Percentiles rank a stretch among this genome's conserved stretches.
Conservation (phyloP, 1,140 invertebrate genomes). For the Trichoplusia ni region DNA sequence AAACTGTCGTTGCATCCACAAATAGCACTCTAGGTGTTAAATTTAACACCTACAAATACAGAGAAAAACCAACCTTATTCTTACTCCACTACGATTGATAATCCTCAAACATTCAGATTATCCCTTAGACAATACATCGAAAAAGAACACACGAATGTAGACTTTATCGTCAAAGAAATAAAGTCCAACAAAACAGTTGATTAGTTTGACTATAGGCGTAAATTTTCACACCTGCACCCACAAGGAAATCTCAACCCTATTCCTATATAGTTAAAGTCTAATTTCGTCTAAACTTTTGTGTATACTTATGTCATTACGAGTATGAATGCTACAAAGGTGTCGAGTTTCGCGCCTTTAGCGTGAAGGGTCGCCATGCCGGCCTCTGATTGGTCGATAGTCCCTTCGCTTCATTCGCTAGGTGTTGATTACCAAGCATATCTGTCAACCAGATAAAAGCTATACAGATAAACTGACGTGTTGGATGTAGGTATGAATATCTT, state of each 20-base stretch:
- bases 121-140: constrained; percentile 41
- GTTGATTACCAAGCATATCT: constrained; percentile 53
- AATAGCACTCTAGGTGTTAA: constrained; percentile 66
- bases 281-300: constrained; percentile 15
- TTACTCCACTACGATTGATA: constrained; percentile 27
- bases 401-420: constrained; percentile 43
- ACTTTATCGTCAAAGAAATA: constrained; percentile 38
- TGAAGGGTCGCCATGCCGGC: constrained; percentile 64
- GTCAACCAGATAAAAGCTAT: neutral
- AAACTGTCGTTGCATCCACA: constrained; percentile 33
- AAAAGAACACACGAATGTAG: constrained; percentile 22
- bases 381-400: constrained; percentile 60
- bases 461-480: neutral
- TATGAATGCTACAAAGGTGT: constrained; percentile 58
- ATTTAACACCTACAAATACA: constrained; percentile 60
- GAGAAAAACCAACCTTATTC: constrained; percentile 3
- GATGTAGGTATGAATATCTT: neutral
- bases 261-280: neutral
- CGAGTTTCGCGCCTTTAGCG: constrained; percentile 75
- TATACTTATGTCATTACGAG: constrained; percentile 45
- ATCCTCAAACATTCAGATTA: constrained; percentile 9
- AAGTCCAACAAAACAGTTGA: constrained; percentile 34
- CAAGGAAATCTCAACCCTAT: constrained; percentile 42
- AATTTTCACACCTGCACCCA: constrained; percentile 73
- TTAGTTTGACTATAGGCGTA: constrained; percentile 65